Percentiles rank a stretch among this genome's conserved stretches.
Evolutionary conservation across 1,140 invertebrate genomes (phyloP).

Genomic region (Chymomyza costata): DNA sequence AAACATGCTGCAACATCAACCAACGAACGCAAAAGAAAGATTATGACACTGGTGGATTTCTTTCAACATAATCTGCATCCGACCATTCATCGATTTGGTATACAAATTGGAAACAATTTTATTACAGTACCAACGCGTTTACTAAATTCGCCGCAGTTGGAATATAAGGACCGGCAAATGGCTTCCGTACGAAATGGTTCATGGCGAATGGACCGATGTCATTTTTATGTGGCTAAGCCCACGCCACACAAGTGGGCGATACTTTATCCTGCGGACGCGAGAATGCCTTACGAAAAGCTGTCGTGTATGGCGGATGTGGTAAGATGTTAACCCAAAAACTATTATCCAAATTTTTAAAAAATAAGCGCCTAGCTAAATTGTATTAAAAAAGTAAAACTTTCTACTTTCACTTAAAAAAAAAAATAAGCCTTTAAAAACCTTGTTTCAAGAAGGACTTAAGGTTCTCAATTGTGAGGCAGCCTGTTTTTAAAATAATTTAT

Average conservation of each 20-base stretch:
- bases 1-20: conserved; percentile 80
- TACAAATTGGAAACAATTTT: conserved; percentile 77
- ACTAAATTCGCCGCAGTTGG: conserved; percentile 77
- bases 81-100: conserved; percentile 78
- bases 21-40: conserved; percentile 79
- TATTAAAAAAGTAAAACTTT: not conserved
- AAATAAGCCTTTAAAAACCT: too few relatives aligned
- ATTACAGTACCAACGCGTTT: conserved; percentile 78
- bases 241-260: conserved; percentile 58
- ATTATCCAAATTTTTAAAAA: too few relatives aligned
- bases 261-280: conserved; percentile 14
- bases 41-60: conserved; percentile 77
- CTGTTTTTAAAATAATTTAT: too few relatives aligned
- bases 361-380: too few relatives aligned
- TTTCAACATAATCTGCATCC: conserved; percentile 76
- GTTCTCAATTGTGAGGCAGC: too few relatives aligned
- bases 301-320: conserved; percentile 17
- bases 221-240: conserved; percentile 27
- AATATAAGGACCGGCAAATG: conserved; percentile 68
- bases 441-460: too few relatives aligned
- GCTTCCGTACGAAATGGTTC: conserved; percentile 30
- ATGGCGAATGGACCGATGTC: conserved; percentile 40
- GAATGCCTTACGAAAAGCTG: conserved; percentile 11
- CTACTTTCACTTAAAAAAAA: not conserved
- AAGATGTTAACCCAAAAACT: not conserved